These are phyloP conservation scores for Irena cyanogastra DNA, from an alignment of 2,113 vertebrate genomes.

Conservation along the genomic window DNA sequence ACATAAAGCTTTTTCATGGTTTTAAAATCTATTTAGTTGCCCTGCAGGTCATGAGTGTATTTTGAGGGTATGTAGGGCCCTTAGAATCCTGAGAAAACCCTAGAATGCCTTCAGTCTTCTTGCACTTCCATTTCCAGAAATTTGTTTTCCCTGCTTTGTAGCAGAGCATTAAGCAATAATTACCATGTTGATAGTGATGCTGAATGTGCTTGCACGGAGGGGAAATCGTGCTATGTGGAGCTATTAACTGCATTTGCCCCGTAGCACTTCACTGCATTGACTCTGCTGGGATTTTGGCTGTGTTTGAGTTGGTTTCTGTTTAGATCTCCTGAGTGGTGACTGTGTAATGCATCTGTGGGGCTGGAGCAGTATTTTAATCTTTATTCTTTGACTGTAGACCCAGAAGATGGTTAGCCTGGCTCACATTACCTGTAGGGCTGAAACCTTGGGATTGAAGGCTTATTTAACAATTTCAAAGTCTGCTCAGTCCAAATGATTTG, in stretches of 20 bases:
- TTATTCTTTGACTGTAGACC: not conserved
- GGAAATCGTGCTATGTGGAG: conserved; percentile 25
- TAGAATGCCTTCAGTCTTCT: not conserved
- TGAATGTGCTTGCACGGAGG: not conserved
- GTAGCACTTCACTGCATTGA: not conserved
- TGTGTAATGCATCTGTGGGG: not conserved
- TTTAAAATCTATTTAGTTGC: not conserved
- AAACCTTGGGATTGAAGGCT: not conserved
- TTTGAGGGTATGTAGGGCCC: not conserved
- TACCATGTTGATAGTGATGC: conserved; percentile 7
- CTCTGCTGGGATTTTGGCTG: conserved; percentile 26
- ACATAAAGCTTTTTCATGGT: not conserved
- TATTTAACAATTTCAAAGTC: not conserved
- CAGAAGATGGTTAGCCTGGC: not conserved
- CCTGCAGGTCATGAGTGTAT: not conserved
- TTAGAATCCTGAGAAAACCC: not conserved
- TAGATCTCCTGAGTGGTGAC: conserved; percentile 5
- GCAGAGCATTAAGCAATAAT: conserved; percentile 29
- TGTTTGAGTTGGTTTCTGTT: conserved; percentile 21
- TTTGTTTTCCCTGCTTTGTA: not conserved
- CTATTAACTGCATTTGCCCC: conserved; percentile 40
- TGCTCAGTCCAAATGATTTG: not conserved
- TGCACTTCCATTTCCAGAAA: not conserved
- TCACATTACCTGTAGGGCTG: not conserved
- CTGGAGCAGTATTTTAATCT: not conserved